Conservation (phyloP, 2,113 vertebrate genomes). For the Bos taurus region DNA sequence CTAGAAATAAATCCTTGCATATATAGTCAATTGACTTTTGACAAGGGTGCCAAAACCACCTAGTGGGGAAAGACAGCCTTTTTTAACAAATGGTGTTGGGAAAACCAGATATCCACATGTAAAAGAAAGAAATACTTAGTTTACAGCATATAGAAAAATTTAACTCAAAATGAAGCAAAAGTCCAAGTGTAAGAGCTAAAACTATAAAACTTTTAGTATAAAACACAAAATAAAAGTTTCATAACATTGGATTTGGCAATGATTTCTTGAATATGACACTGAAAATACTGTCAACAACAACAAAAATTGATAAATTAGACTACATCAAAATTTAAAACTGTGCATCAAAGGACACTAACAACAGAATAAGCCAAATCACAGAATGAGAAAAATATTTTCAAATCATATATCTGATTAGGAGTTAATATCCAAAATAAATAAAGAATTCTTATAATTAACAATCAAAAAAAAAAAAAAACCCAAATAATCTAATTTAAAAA, state of each 20-base stretch:
- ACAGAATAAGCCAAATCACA: not conserved
- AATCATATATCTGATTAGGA: not conserved
- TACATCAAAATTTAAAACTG: not conserved
- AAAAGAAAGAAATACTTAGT: not conserved
- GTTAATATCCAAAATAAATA: conserved; percentile 2
- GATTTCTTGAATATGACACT: not conserved
- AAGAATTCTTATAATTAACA: not conserved
- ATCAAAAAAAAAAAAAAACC: not conserved
- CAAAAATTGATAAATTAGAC: not conserved
- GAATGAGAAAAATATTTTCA: conserved; percentile 6
- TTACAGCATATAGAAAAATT: not conserved
- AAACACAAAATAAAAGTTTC: not conserved
- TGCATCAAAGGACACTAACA: not conserved
- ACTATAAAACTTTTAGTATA: not conserved
- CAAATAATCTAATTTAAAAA: not conserved
- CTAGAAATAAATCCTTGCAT: not conserved
- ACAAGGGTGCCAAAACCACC: not conserved
- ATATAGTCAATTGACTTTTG: not conserved
- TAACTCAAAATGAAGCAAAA: conserved; percentile 12
- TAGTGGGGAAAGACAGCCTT: not conserved
- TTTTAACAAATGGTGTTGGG: not conserved
- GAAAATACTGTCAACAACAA: not conserved
- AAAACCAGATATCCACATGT: not conserved
- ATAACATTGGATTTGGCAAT: not conserved
- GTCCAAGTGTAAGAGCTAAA: not conserved